Evolutionary conservation across 1,140 invertebrate species (phyloP), one percentile per base, ranked within the genome.

Genomic region (Paraescarpia echinospica): DNA sequence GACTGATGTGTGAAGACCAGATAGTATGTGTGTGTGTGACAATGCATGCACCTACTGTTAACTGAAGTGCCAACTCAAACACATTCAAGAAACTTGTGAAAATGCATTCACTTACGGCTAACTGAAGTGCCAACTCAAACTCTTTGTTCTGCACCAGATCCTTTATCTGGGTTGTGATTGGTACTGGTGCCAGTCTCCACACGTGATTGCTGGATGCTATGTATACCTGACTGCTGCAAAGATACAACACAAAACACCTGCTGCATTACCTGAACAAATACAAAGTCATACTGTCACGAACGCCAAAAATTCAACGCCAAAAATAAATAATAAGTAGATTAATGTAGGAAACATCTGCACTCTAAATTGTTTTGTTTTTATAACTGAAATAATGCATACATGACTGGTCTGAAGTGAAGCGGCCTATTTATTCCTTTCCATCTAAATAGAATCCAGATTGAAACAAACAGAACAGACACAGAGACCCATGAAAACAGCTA

Each of bases 61-160:
- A 41, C 41, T 41, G 41, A 41, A 41, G 41, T 41, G 41, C 41
- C 88, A 99, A 96, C 96, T 99, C 98, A 96, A 99, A 99, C 94
- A n/a, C n/a, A n/a, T n/a, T n/a, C n/a, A n/a, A n/a, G n/a, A n/a
- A n/a, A n/a, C n/a, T n/a, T n/a, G n/a, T n/a, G n/a, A 92, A 59
- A 92, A 90, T 31, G 89, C 35, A n/a, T 91, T 8, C 93, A 97
- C 97, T 96, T 96, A 99, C 98, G n/a, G 98, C 98, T 92, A 99
- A 96, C 96, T 98, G 97, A 34, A 99, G 96, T n/a, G 99, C 99
- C 88, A 99, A 96, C 96, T 99, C 98, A 96, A 99, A 99, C 94
- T 99, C 98, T 96, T 99, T 99, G 94, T 98, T 97, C 93, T 98
- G 97, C 0, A 99, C 95, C 34, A 99, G 96, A 93, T 97, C 97